A percentile compares a stretch with the other conserved stretches of the same genome.
phyloP scores from a whole-genome alignment of 1,140 invertebrate species.

The Dinothrombium tinctorium region DNA sequence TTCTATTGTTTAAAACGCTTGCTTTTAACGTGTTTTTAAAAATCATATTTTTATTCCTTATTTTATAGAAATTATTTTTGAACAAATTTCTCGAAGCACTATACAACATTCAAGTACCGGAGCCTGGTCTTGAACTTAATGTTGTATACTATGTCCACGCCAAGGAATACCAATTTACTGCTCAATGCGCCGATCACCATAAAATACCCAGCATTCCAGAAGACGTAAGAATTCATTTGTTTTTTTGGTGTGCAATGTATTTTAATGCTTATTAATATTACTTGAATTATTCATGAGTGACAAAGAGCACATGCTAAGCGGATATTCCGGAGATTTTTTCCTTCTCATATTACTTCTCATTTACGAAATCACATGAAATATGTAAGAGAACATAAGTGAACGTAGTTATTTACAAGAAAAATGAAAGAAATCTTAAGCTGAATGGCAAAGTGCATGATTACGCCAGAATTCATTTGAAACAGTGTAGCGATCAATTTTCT shows the following conservation, averaged over 20 bases:
- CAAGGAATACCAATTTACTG: slow-evolving; percentile 40
- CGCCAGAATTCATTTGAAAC: too few species aligned
- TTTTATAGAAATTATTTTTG: slow-evolving; percentile 21
- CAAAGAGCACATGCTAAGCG: too few species aligned
- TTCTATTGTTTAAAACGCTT: too few species aligned
- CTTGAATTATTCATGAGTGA: too few species aligned
- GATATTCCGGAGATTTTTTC: too few species aligned
- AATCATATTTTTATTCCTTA: background rate
- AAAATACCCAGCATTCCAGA: slow-evolving; percentile 73
- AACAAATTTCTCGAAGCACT: slow-evolving; percentile 37
- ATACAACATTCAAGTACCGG: slow-evolving; percentile 35
- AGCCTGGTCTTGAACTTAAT: slow-evolving; percentile 25
- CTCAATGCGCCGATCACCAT: slow-evolving; percentile 46
- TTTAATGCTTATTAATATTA: slow-evolving; percentile 7
- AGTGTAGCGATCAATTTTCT: too few species aligned
- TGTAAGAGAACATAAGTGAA: too few species aligned
- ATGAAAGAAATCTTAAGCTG: too few species aligned
- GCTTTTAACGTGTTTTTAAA: too few species aligned
- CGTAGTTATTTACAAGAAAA: too few species aligned
- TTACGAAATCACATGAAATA: too few species aligned
- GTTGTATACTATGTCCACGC: slow-evolving; percentile 20
- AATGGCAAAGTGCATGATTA: too few species aligned
- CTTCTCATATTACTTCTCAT: background rate
- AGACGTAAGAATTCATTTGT: slow-evolving; percentile 44
- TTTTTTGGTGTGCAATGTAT: slow-evolving; percentile 7